A percentile compares a stretch with the other conserved stretches of the same genome.
phyloP scores from a whole-genome alignment of 2,888 invertebrate species.

The Nebria salina region DNA sequence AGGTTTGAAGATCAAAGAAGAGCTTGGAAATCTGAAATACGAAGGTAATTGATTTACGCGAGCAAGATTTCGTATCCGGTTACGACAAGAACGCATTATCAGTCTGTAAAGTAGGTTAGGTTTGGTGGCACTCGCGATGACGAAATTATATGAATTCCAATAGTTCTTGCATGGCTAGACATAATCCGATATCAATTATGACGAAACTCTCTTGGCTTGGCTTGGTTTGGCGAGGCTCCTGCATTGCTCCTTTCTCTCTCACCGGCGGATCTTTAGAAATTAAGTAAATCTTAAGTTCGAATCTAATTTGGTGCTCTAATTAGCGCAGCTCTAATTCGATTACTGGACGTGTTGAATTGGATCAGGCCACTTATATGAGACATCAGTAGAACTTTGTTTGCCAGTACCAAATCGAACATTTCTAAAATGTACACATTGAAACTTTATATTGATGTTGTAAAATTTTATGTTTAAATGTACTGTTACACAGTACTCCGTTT shows the following conservation, averaged over 20 bases:
- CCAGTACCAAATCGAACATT: background rate
- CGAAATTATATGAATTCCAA: slow-evolving; percentile 43
- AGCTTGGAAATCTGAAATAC: background rate
- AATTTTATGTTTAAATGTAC: background rate
- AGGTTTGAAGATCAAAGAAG: background rate
- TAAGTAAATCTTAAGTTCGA: slow-evolving; percentile 55
- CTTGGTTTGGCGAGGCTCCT: background rate
- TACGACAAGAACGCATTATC: background rate
- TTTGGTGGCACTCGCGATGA: slow-evolving; percentile 9
- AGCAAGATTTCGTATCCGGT: background rate
- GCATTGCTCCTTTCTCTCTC: slow-evolving; percentile 34
- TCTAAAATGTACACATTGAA: background rate
- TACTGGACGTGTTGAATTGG: slow-evolving; percentile 57
- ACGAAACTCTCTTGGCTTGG: slow-evolving; percentile 48
- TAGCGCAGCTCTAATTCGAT: slow-evolving; percentile 57
- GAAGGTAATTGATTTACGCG: slow-evolving; percentile 1
- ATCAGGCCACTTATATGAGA: slow-evolving; percentile 52
- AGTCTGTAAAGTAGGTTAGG: background rate
- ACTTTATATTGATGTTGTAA: background rate
- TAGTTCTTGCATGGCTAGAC: slow-evolving; percentile 44
- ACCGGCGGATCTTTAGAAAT: slow-evolving; percentile 52
- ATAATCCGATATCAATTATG: slow-evolving; percentile 54
- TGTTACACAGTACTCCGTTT: background rate
- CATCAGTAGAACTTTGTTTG: slow-evolving; percentile 10
- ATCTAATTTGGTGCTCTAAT: slow-evolving; percentile 59